These are phyloP conservation scores for Hypomecis atomaria DNA, from an alignment of 2,888 invertebrate genomes.

Conservation along the genomic window DNA sequence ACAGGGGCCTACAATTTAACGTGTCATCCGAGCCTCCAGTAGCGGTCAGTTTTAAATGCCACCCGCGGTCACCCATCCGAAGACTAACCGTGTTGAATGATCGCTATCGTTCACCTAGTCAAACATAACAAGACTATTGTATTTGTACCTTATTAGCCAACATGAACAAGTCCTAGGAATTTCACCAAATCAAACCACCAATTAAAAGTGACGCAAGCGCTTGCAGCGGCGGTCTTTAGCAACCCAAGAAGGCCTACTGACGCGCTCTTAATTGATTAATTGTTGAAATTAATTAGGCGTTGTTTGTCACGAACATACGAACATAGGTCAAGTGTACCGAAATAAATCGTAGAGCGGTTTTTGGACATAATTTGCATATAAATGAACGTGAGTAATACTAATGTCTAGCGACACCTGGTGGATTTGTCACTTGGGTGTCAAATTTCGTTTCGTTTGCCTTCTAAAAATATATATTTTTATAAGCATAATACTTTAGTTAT, in stretches of 20 bases:
- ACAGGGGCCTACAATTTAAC: no score
- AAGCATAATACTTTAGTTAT: no score
- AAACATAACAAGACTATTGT: no score
- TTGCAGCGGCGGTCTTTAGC: slow-evolving; percentile 12
- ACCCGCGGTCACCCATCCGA: no score
- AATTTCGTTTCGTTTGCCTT: slow-evolving; percentile 17
- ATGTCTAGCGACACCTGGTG: slow-evolving; percentile 13
- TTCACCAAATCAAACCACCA: slow-evolving; percentile 46
- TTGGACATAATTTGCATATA: slow-evolving; percentile 31
- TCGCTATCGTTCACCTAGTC: no score
- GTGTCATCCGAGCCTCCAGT: no score
- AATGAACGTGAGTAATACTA: slow-evolving; percentile 12
- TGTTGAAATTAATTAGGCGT: slow-evolving; percentile 39
- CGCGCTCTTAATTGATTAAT: slow-evolving; percentile 46
- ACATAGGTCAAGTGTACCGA: slow-evolving; percentile 23
- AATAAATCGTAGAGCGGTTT: slow-evolving; percentile 28
- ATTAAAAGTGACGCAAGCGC: slow-evolving; percentile 54
- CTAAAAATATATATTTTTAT: background rate
- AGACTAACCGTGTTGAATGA: no score
- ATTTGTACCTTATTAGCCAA: no score
- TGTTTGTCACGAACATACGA: slow-evolving; percentile 37
- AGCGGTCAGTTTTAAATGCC: no score
- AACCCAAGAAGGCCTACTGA: slow-evolving; percentile 44
- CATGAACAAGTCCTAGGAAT: slow-evolving; percentile 21
- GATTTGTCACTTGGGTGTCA: slow-evolving; percentile 20